phyloP scores from a whole-genome alignment of 2,113 vertebrate genomes.

The Clarias gariepinus region DNA sequence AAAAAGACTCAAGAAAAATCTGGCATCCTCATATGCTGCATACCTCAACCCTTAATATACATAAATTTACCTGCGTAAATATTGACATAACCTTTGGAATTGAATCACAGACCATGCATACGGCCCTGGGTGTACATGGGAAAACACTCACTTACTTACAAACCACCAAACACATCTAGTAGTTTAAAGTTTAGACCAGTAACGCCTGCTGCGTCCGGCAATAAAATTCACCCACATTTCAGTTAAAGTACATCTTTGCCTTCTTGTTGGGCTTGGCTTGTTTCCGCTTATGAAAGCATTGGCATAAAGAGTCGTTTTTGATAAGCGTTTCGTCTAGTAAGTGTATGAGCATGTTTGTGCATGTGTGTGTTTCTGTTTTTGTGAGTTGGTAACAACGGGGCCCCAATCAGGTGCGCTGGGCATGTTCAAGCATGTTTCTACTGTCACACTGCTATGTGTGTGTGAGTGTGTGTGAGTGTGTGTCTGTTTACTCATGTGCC shows the following conservation, averaged over 20 bases:
- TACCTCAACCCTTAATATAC: neutral
- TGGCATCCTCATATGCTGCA: neutral
- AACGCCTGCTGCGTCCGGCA: neutral
- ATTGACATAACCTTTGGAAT: too few relatives aligned
- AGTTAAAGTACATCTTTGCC: neutral
- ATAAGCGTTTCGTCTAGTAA: neutral
- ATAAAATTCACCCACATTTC: neutral
- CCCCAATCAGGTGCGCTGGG: conserved; percentile 35
- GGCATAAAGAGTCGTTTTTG: neutral
- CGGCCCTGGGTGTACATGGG: neutral
- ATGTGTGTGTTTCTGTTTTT: conserved; percentile 29
- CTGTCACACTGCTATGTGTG: conserved; percentile 19
- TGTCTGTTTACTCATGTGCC: neutral
- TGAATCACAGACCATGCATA: neutral
- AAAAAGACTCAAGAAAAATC: neutral
- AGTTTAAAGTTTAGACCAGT: neutral
- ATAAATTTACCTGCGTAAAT: neutral
- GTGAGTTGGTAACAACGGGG: conserved; percentile 8
- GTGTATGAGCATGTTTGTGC: conserved; percentile 27
- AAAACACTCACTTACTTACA: neutral
- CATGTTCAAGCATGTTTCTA: conserved; percentile 42
- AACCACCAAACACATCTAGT: neutral
- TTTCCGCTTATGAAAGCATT: neutral
- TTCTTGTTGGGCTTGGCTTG: neutral
- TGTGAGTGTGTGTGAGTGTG: conserved; percentile 34